These are phyloP conservation scores for Bubo bubo DNA, from an alignment of 2,113 vertebrate species.

Conservation along the genomic window DNA sequence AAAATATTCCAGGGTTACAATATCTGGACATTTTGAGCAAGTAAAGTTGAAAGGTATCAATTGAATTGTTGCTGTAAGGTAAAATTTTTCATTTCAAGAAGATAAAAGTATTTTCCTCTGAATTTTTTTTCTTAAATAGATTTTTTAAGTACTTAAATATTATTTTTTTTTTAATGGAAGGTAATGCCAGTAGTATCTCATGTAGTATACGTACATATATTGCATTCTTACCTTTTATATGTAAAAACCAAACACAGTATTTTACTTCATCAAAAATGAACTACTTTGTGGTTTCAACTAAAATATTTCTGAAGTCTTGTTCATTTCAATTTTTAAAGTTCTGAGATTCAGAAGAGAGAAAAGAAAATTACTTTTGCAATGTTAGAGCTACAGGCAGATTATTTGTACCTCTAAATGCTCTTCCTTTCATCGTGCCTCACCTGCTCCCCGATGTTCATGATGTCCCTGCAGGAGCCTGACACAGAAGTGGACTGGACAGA, in stretches of 20 bases:
- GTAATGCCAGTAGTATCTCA: not conserved
- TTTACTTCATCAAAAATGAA: not conserved
- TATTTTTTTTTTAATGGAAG: not conserved
- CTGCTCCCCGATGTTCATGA: not conserved
- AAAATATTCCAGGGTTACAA: not conserved
- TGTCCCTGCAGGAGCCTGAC: not conserved
- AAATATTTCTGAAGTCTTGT: not conserved
- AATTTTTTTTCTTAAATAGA: not conserved
- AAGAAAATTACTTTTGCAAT: fast-evolving
- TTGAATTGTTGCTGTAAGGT: not conserved
- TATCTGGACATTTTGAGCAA: not conserved
- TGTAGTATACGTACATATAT: fast-evolving
- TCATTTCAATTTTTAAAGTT: not conserved
- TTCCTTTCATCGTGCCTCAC: not conserved
- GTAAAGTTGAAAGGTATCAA: not conserved
- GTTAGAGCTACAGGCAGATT: not conserved
- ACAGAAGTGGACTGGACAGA: not conserved
- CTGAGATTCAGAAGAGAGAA: not conserved
- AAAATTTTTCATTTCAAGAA: not conserved
- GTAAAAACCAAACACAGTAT: not conserved
- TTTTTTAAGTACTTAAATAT: not conserved
- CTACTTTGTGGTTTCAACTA: not conserved
- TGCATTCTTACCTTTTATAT: not conserved
- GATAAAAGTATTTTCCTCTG: not conserved
- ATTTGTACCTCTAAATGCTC: not conserved